Conservation (phyloP, 2,888 invertebrate genomes). For the Cynaeus angustus region DNA sequence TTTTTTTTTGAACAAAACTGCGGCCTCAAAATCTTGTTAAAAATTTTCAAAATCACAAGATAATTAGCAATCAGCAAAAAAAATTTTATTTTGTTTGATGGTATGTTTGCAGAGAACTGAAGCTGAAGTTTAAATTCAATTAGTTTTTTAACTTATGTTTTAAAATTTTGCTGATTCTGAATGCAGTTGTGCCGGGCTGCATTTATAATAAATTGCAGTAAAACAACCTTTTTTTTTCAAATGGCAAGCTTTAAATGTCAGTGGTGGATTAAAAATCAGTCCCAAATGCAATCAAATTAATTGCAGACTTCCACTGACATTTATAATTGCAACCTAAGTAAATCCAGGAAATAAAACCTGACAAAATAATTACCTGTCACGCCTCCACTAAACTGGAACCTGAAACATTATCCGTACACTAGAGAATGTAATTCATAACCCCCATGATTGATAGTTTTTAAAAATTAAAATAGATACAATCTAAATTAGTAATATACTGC, state of each 20-base stretch:
- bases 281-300: slow-evolving; percentile 28
- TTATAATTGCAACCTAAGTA: slow-evolving; percentile 43
- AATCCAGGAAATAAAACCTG: slow-evolving; percentile 34
- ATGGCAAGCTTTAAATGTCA: slow-evolving; percentile 24
- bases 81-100: too few species aligned
- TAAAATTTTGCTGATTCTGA: too few species aligned
- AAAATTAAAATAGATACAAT: slow-evolving; percentile 41
- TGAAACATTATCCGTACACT: slow-evolving; percentile 19
- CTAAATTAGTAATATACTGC: slow-evolving; percentile 17
- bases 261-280: neutral
- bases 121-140: too few species aligned
- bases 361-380: slow-evolving; percentile 35
- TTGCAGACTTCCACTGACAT: slow-evolving; percentile 35
- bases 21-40: too few species aligned
- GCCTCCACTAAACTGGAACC: slow-evolving; percentile 22
- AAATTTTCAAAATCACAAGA: too few species aligned
- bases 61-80: too few species aligned
- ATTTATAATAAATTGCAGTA: neutral
- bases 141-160: too few species aligned
- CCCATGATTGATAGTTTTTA: slow-evolving; percentile 29
- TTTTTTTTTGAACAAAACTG: too few species aligned
- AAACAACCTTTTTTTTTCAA: slow-evolving; percentile 11
- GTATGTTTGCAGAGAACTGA: too few species aligned
- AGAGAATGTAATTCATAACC: slow-evolving; percentile 23
- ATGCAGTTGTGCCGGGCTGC: neutral